These are phyloP conservation scores for Drosophila fuyamai DNA, from an alignment of 1,140 invertebrate genomes.

Conservation along the genomic window DNA sequence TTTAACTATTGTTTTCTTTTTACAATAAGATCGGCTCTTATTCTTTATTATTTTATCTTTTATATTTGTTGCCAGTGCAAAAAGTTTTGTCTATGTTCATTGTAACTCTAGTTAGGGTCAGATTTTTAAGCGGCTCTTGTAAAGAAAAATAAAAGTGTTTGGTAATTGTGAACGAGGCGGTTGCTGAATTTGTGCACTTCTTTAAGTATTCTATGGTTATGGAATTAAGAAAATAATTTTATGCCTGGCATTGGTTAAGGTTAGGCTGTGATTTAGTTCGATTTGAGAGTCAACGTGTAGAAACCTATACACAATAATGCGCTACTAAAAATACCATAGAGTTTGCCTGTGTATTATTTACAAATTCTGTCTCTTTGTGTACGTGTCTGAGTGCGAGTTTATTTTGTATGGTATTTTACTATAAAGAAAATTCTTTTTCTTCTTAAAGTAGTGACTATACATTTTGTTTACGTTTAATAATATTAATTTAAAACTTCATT, in stretches of 20 bases:
- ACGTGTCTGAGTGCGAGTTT: slow-evolving; percentile 48
- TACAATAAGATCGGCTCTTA: slow-evolving; percentile 56
- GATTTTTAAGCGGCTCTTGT: slow-evolving; percentile 25
- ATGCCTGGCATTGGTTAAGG: slow-evolving; percentile 63
- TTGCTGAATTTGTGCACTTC: slow-evolving; percentile 58
- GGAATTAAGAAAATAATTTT: slow-evolving; percentile 76
- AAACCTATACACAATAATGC: slow-evolving; percentile 75
- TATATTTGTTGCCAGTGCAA: slow-evolving; percentile 84
- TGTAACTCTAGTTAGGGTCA: slow-evolving; percentile 50
- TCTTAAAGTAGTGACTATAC: slow-evolving; percentile 85
- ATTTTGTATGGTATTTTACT: slow-evolving; percentile 65
- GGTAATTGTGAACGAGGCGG: slow-evolving; percentile 65
- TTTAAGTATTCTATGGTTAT: slow-evolving; percentile 3
- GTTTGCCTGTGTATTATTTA: slow-evolving; percentile 68
- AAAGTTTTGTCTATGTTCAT: slow-evolving; percentile 61
- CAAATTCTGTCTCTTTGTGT: slow-evolving; percentile 59
- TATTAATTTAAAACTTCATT: slow-evolving; percentile 78
- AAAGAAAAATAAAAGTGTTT: slow-evolving; percentile 77
- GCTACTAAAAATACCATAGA: slow-evolving; percentile 70
- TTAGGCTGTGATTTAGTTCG: slow-evolving; percentile 10
- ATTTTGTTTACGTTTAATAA: slow-evolving; percentile 83
- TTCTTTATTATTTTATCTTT: slow-evolving; percentile 35
- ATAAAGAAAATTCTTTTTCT: slow-evolving; percentile 61
- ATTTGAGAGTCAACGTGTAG: slow-evolving; percentile 31
- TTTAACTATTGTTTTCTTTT: slow-evolving; percentile 84